phyloP scores from a whole-genome alignment of 2,797 vertebrate genomes.

The Tympanoctomys barrerae region DNA sequence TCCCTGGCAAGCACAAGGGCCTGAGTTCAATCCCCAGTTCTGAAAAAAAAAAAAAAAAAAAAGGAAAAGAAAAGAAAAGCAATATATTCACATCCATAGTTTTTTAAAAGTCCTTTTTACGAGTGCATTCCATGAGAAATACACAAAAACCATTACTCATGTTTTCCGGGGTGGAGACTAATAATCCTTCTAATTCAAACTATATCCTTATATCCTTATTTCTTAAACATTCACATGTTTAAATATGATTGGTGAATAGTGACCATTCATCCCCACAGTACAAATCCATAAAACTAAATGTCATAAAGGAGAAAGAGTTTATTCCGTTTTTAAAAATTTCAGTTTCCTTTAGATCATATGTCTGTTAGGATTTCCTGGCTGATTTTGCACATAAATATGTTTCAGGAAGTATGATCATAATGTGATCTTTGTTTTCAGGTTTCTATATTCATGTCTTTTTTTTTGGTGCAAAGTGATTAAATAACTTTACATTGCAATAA shows the following conservation, averaged over 20 bases:
- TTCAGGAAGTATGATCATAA: not conserved
- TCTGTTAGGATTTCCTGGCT: not conserved
- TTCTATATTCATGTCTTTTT: slow-evolving; percentile 19
- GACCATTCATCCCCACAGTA: not conserved
- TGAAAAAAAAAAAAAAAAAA: too few species aligned
- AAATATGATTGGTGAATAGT: not conserved
- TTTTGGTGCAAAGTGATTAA: not conserved
- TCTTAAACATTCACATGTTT: slow-evolving; percentile 72
- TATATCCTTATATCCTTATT: slow-evolving; percentile 21
- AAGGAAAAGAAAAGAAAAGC: slow-evolving; percentile 31
- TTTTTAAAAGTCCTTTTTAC: slow-evolving; percentile 78
- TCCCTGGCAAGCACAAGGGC: too few species aligned
- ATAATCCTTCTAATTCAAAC: slow-evolving; percentile 70
- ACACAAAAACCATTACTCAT: slow-evolving; percentile 22
- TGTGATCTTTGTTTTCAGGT: not conserved
- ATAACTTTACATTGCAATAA: not conserved
- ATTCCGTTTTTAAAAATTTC: slow-evolving; percentile 29
- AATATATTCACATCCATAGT: slow-evolving; percentile 78
- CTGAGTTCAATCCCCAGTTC: too few species aligned
- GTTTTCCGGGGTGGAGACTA: not conserved
- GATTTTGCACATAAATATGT: not conserved
- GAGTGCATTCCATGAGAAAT: slow-evolving; percentile 67
- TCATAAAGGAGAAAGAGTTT: not conserved
- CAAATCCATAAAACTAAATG: not conserved
- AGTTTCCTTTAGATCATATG: not conserved